phyloP scores from a whole-genome alignment of 2,797 vertebrate species.

The Vultur gryphus region DNA sequence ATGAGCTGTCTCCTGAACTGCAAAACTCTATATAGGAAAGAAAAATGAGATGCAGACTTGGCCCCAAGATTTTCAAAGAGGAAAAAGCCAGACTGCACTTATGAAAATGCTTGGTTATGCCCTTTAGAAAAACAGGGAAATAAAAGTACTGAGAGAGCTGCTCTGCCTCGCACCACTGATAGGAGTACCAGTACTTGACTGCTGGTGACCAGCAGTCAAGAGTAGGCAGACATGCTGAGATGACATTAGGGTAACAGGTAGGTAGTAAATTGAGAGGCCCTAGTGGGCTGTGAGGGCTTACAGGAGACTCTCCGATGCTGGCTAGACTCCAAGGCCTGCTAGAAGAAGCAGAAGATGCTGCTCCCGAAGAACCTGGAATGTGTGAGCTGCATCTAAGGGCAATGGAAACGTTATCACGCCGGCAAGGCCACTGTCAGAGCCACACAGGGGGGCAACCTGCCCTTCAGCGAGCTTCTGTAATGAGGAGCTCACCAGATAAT shows the following conservation, averaged over 20 bases:
- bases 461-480: not conserved
- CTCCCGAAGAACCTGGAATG: not conserved
- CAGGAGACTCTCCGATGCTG: not conserved
- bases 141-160: not conserved
- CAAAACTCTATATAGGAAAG: not conserved
- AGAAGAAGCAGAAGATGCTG: not conserved
- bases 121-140: not conserved
- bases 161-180: not conserved
- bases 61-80: not conserved
- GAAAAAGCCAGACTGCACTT: not conserved
- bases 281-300: not conserved
- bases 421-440: not conserved
- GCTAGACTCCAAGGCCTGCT: not conserved
- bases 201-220: not conserved
- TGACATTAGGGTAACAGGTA: not conserved
- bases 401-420: accelerated
- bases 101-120: not conserved
- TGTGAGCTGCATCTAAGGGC: not conserved
- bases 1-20: not conserved
- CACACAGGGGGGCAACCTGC: accelerated
- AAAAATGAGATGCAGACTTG: not conserved
- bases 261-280: not conserved
- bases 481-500: not conserved
- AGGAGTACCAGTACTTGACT: not conserved
- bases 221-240: not conserved